Conservation (phyloP, 2,113 vertebrate genomes). For the Heloderma charlesbogerti region DNA sequence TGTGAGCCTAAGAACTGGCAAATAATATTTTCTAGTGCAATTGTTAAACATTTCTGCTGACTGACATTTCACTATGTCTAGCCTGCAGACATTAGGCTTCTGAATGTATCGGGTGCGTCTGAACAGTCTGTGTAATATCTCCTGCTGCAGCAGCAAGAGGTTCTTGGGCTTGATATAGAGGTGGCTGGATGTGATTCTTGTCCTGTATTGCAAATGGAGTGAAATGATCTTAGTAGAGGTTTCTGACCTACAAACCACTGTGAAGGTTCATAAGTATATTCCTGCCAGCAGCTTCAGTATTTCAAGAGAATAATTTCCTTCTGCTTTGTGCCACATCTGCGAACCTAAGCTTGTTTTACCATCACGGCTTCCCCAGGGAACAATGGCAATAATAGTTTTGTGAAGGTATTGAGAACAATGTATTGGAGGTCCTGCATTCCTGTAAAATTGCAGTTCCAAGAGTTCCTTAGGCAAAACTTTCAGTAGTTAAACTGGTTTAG, state of each 20-base stretch:
- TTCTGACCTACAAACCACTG: neutral
- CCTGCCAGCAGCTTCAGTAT: conserved; percentile 10
- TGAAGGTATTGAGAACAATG: neutral
- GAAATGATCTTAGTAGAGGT: neutral
- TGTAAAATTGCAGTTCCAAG: neutral
- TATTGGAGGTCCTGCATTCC: neutral
- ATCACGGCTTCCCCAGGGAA: neutral
- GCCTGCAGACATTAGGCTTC: neutral
- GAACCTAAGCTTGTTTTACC: neutral
- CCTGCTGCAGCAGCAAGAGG: neutral
- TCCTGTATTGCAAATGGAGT: neutral
- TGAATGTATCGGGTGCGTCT: conserved; percentile 2
- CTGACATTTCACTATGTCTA: neutral
- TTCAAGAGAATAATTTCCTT: conserved; percentile 2
- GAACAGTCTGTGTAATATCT: neutral
- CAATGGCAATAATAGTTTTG: neutral
- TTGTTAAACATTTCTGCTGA: neutral
- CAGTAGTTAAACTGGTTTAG: neutral
- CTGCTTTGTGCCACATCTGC: conserved; percentile 18
- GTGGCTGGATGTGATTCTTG: neutral
- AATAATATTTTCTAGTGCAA: neutral
- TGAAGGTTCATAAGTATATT: neutral
- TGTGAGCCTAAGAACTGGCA: conserved; percentile 2
- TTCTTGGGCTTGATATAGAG: neutral
- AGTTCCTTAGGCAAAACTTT: neutral